These are phyloP conservation scores for Triops longicaudatus DNA, from an alignment of 1,140 invertebrate species.

Conservation along the genomic window DNA sequence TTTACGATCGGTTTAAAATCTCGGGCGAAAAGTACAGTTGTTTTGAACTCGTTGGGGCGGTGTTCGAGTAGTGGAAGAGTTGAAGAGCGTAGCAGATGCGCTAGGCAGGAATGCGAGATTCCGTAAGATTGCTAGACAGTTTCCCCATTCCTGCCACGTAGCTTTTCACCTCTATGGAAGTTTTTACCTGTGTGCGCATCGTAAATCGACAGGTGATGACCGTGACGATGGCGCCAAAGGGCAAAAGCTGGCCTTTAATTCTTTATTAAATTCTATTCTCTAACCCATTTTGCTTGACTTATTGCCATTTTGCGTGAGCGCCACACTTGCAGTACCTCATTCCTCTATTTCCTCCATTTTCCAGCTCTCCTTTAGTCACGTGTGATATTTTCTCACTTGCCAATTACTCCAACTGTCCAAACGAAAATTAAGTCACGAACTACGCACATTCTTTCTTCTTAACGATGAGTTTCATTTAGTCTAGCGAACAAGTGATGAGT, in stretches of 20 bases:
- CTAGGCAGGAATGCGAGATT: not conserved
- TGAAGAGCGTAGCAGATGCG: not conserved
- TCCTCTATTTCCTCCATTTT: too few relatives aligned
- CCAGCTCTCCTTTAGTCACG: too few relatives aligned
- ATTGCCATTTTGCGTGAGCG: not conserved
- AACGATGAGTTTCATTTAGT: too few relatives aligned
- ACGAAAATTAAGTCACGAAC: too few relatives aligned
- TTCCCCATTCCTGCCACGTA: not conserved
- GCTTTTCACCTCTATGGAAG: not conserved
- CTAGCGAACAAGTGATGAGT: too few relatives aligned
- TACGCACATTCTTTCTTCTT: too few relatives aligned
- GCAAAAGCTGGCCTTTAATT: not conserved
- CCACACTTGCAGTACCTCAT: too few relatives aligned
- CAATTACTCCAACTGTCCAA: too few relatives aligned
- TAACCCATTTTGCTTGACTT: not conserved
- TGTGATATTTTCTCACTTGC: too few relatives aligned
- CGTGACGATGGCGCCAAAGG: not conserved
- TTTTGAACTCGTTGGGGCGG: too few relatives aligned
- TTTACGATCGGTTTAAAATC: too few relatives aligned
- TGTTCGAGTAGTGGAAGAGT: not conserved
- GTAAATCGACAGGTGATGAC: slow-evolving; percentile 6
- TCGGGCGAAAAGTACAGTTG: too few relatives aligned
- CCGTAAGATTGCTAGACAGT: not conserved
- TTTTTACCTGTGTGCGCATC: slow-evolving; percentile 8
- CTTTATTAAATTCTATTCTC: not conserved